Evolutionary conservation across 2,888 invertebrate species (phyloP).

Genomic region (Pseudococcus jackbeardsleyi): DNA sequence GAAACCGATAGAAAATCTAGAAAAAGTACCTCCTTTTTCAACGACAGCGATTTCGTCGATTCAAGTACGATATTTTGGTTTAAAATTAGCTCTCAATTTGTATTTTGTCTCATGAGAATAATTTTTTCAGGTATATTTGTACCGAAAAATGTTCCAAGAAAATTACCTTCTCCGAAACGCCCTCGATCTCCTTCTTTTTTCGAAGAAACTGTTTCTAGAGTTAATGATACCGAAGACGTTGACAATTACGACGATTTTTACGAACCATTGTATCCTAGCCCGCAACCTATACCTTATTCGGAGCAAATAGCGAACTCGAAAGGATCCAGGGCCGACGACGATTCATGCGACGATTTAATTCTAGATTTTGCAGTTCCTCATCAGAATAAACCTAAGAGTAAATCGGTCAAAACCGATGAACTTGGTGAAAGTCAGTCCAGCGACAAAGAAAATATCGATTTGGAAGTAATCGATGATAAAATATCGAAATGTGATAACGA

Average conservation of each 20-base stretch:
- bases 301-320: background rate
- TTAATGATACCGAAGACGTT: background rate
- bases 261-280: background rate
- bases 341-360: constrained; percentile 35
- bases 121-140: constrained; percentile 25
- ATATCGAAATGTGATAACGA: background rate
- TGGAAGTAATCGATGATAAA: background rate
- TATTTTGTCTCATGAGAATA: background rate
- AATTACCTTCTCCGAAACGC: background rate
- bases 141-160: background rate
- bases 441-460: background rate
- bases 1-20: background rate
- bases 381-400: background rate
- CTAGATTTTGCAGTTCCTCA: constrained; percentile 45
- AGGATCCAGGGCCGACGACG: background rate
- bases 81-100: background rate
- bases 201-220: background rate
- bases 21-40: background rate
- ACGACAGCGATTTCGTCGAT: constrained; percentile 15
- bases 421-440: background rate
- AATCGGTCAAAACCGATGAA: background rate
- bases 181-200: background rate
- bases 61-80: background rate
- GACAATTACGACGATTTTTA: background rate
- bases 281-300: background rate